phyloP scores from a whole-genome alignment of 1,140 invertebrate species.

The Drosophila repleta region DNA sequence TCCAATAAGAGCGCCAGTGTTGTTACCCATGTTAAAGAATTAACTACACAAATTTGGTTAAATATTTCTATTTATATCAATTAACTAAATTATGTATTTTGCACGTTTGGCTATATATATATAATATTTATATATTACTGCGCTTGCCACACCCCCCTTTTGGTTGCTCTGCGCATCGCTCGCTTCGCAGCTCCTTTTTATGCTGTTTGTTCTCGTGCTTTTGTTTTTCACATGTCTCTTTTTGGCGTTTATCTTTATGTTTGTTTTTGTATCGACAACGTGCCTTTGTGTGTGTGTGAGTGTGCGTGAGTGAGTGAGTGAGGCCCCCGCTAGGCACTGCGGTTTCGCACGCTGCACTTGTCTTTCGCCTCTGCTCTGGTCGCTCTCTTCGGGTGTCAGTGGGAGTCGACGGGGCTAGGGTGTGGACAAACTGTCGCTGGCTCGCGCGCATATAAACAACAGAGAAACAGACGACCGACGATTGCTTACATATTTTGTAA shows the following conservation, averaged over 20 bases:
- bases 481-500: constrained; percentile 63
- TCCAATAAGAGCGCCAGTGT: constrained; percentile 59
- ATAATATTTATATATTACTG: constrained; percentile 12
- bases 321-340: constrained; percentile 46
- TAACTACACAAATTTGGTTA: constrained; percentile 38
- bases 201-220: constrained; percentile 50
- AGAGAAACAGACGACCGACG: constrained; percentile 31
- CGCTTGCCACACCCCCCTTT: constrained; percentile 59
- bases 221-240: constrained; percentile 76
- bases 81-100: constrained; percentile 16
- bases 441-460: constrained; percentile 61
- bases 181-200: constrained; percentile 36
- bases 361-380: constrained; percentile 21
- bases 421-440: constrained; percentile 31
- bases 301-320: constrained; percentile 28
- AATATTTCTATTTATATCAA: constrained; percentile 12
- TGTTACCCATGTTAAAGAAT: constrained; percentile 22
- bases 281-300: constrained; percentile 24
- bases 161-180: constrained; percentile 45
- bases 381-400: constrained; percentile 7
- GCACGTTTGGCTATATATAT: constrained; percentile 12
- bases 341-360: constrained; percentile 74
- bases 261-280: constrained; percentile 65
- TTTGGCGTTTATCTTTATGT: constrained; percentile 79
- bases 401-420: constrained; percentile 20